Evolutionary conservation across 2,797 vertebrate genomes (phyloP).

Genomic region (Peromyscus attwateri): DNA sequence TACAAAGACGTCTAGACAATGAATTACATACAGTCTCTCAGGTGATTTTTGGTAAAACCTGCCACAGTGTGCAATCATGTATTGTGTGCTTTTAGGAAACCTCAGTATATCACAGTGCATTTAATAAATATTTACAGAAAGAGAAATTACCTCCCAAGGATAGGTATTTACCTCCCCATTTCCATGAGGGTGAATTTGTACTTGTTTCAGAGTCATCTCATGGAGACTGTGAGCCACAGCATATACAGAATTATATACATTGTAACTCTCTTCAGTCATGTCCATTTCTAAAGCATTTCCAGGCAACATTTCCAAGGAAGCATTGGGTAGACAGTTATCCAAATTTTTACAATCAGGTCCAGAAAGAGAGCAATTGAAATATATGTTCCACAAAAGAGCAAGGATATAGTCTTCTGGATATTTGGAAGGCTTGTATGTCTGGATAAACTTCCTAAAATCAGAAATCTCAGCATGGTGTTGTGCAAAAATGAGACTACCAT

Average conservation of each 20-base stretch:
- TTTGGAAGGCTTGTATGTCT: neutral
- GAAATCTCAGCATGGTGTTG: neutral
- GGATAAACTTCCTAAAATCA: neutral
- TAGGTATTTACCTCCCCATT: no score
- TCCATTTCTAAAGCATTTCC: no score
- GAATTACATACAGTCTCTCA: neutral
- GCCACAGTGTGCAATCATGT: neutral
- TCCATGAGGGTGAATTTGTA: no score
- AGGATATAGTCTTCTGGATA: neutral
- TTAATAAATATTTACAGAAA: neutral
- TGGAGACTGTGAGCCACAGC: no score
- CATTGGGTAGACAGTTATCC: no score
- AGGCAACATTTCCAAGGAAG: no score
- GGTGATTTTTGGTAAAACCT: neutral
- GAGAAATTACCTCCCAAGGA: neutral
- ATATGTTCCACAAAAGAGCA: neutral
- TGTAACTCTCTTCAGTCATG: no score
- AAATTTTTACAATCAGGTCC: no score
- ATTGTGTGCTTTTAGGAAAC: neutral
- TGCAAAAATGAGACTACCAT: neutral
- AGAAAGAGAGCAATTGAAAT: neutral
- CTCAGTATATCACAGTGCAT: accelerated
- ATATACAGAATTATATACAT: no score
- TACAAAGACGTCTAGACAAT: neutral
- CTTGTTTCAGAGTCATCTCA: no score